Evolutionary conservation across 2,888 invertebrate genomes (phyloP).

Genomic region (Dryomyza anilis): DNA sequence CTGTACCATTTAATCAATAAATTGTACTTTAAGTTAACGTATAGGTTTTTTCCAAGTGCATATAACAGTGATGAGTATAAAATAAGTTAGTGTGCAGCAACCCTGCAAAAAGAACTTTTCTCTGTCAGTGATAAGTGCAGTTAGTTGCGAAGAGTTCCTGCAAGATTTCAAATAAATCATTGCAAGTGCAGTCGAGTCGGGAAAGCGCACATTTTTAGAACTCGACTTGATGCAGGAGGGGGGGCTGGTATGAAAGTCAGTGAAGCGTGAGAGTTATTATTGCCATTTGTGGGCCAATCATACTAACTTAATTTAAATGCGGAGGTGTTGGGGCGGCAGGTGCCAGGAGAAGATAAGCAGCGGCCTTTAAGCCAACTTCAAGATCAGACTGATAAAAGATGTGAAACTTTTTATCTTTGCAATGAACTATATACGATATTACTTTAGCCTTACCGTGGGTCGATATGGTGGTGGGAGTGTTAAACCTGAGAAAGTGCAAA

Average conservation of each 20-base stretch:
- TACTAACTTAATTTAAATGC: slow-evolving; percentile 14
- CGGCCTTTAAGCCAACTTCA: slow-evolving; percentile 25
- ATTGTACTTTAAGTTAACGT: too few relatives aligned
- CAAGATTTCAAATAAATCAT: slow-evolving; percentile 25
- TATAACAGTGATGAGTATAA: slow-evolving; percentile 19
- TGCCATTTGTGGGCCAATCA: slow-evolving; percentile 25
- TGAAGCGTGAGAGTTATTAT: slow-evolving; percentile 31
- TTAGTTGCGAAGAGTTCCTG: neutral
- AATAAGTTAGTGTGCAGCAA: slow-evolving; percentile 2
- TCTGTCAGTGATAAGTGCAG: slow-evolving; percentile 26
- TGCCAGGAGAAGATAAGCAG: neutral
- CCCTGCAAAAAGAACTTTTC: neutral
- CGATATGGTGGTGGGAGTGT: neutral
- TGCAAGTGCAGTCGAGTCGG: too few relatives aligned
- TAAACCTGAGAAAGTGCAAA: too few relatives aligned
- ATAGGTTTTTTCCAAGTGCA: too few relatives aligned
- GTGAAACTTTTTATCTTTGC: slow-evolving; percentile 29
- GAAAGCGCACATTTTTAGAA: too few relatives aligned
- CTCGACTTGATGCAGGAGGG: neutral
- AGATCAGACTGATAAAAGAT: slow-evolving; percentile 30
- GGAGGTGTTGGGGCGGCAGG: slow-evolving; percentile 17
- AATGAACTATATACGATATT: slow-evolving; percentile 25
- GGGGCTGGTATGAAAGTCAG: slow-evolving; percentile 32
- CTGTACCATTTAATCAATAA: too few relatives aligned
- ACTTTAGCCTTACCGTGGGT: slow-evolving; percentile 17